These are phyloP conservation scores for Centropus bengalensis DNA, from an alignment of 2,113 vertebrate genomes.

Conservation along the genomic window DNA sequence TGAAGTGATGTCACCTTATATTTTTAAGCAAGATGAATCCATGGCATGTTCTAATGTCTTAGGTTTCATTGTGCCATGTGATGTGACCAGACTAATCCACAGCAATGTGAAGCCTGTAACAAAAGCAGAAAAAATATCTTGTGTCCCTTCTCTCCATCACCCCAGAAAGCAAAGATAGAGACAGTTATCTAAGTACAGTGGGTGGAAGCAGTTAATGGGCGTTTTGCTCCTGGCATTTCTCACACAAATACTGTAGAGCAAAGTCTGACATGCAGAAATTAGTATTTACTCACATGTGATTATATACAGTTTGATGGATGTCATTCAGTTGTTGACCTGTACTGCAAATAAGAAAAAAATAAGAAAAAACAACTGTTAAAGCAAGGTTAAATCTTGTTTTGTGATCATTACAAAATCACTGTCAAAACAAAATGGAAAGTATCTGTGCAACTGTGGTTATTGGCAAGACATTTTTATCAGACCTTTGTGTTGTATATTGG, in stretches of 20 bases:
- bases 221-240: constrained; percentile 37
- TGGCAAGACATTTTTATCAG: constrained; percentile 14
- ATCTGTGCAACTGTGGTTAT: not conserved
- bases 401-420: not conserved
- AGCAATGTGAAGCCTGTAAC: not conserved
- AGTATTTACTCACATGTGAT: constrained; percentile 52
- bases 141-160: not conserved
- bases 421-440: not conserved
- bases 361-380: constrained; percentile 7
- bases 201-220: constrained; percentile 27
- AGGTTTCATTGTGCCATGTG: not conserved
- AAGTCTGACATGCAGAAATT: constrained; percentile 16
- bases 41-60: not conserved
- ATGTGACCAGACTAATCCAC: not conserved
- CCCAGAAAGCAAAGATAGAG: not conserved
- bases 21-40: not conserved
- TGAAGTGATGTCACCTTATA: not conserved
- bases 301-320: constrained; percentile 30
- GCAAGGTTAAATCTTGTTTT: constrained; percentile 32
- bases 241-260: constrained; percentile 17
- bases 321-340: constrained; percentile 52
- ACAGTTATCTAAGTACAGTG: constrained; percentile 41
- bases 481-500: not conserved
- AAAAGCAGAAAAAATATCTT: not conserved
- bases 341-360: constrained; percentile 45